Evolutionary conservation across 2,113 vertebrate species (phyloP).

Genomic region (Barbus barbus): DNA sequence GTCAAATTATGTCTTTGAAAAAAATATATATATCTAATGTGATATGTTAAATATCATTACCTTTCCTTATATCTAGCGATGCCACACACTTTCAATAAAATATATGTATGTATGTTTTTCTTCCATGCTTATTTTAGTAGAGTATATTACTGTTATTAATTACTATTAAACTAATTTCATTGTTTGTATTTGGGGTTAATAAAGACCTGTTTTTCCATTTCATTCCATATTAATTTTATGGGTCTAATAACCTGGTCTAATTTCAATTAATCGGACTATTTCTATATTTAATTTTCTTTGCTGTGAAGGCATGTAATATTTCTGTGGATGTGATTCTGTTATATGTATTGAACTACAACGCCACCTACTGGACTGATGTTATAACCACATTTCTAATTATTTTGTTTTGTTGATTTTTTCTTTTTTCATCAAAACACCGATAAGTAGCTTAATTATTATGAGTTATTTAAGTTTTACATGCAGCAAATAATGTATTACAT

Average conservation of each 20-base stretch:
- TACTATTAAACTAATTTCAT: too few species aligned
- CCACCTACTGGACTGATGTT: conserved; percentile 19
- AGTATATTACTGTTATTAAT: not conserved
- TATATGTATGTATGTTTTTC: not conserved
- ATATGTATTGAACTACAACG: not conserved
- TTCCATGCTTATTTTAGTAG: not conserved
- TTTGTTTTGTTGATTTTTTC: not conserved
- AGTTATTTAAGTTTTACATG: not conserved
- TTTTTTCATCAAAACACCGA: not conserved
- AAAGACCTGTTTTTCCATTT: too few species aligned
- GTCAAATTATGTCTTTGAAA: not conserved
- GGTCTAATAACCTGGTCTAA: too few species aligned
- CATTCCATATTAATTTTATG: too few species aligned
- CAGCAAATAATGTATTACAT: not conserved
- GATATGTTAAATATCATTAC: not conserved
- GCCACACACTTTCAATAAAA: not conserved
- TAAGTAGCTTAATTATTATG: not conserved
- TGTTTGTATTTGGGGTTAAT: too few species aligned
- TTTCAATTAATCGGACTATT: too few species aligned
- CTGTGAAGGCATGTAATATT: not conserved
- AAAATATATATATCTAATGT: not conserved
- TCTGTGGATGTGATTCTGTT: not conserved
- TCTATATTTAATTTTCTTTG: not conserved
- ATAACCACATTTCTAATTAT: not conserved
- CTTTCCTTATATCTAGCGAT: not conserved